Evolutionary conservation across 2,888 invertebrate species (phyloP).

Genomic region (Chymomyza amoena): DNA sequence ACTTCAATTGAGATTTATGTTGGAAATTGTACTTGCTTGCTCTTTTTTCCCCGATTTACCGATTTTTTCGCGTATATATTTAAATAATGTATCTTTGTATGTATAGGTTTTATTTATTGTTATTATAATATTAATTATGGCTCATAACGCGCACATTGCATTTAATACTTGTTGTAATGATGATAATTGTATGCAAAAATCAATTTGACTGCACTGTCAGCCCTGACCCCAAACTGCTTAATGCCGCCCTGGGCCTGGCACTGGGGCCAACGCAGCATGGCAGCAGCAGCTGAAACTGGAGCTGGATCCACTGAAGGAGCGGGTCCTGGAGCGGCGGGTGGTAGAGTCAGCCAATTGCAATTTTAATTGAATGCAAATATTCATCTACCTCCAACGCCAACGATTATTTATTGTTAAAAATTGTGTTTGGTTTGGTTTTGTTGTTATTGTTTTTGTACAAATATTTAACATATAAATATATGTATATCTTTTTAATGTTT

Average conservation of each 20-base stretch:
- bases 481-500: conserved; percentile 1
- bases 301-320: conserved; percentile 41
- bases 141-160: conserved; percentile 22
- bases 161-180: neutral
- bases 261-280: conserved; percentile 8
- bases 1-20: conserved; percentile 13
- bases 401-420: conserved; percentile 2
- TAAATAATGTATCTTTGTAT: conserved; percentile 4
- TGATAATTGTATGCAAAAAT: neutral
- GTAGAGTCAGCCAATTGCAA: conserved; percentile 50
- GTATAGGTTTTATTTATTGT: conserved; percentile 9
- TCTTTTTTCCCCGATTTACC: neutral
- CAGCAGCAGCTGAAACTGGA: conserved; percentile 15
- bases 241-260: conserved; percentile 22
- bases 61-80: neutral
- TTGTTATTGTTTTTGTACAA: neutral
- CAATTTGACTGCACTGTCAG: neutral
- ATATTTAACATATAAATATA: neutral
- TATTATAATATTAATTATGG: conserved; percentile 27
- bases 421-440: neutral
- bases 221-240: conserved; percentile 21
- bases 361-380: conserved; percentile 59
- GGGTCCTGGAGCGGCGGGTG: conserved; percentile 46
- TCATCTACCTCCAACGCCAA: conserved; percentile 40
- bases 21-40: neutral